Conservation (phyloP, 2,888 invertebrate genomes). For the Leucoptera coffeella region DNA sequence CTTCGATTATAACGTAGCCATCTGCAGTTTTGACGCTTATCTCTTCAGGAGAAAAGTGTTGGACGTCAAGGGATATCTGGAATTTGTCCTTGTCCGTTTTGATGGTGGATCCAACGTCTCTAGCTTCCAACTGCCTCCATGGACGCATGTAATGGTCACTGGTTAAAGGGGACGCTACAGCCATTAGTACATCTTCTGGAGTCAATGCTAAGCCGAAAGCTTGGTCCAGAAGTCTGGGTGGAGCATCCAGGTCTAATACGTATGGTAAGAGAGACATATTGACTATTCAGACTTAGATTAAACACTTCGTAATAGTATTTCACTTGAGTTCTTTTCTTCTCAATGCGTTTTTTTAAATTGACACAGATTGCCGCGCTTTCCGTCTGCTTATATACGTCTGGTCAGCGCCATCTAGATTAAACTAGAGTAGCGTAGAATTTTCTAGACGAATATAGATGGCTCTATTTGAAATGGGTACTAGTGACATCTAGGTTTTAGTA, state of each 20-base stretch:
- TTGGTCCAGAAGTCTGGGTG: slow-evolving; percentile 15
- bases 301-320: no score
- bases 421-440: no score
- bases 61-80: slow-evolving; percentile 65
- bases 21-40: slow-evolving; percentile 68
- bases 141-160: slow-evolving; percentile 23
- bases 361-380: no score
- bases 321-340: no score
- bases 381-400: no score
- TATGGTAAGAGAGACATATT: not conserved
- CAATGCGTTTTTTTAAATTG: no score
- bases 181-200: slow-evolving; percentile 19
- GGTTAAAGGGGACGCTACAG: slow-evolving; percentile 16
- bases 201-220: slow-evolving; percentile 20
- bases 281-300: no score
- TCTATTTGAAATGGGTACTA: no score
- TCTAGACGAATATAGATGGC: no score
- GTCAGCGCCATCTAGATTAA: no score
- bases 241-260: not conserved
- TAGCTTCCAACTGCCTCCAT: slow-evolving; percentile 27
- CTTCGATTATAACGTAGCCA: slow-evolving; percentile 62
- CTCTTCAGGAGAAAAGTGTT: slow-evolving; percentile 68
- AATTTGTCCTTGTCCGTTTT: slow-evolving; percentile 55
- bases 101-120: slow-evolving; percentile 44
- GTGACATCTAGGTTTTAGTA: no score